Evolutionary conservation across 2,797 vertebrate genomes (phyloP), one percentile per base, ranked within the genome.

Genomic region (Euthynnus affinis): DNA sequence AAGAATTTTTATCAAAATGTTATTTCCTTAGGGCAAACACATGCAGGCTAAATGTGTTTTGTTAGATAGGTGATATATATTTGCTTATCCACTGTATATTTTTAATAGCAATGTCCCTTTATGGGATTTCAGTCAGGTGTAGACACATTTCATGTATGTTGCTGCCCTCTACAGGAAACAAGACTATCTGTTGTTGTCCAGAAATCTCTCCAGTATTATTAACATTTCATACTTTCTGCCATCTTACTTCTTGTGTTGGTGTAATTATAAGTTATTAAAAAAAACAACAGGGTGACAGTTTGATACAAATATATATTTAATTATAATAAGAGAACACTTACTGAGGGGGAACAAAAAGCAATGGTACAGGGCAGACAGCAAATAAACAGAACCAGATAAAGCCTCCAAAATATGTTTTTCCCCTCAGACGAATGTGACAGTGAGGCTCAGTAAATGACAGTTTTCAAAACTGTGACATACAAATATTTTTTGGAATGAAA

Each of bases 141-240:
- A 0, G 5, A n/a, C 32, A 56, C 51, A 56, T 71, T 80, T 58
- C 2, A 75, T 17, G 79, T 61, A 10, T 61, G 37, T 64, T 91
- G 84, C 87, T 88, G 88, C 91, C 89, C 86, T 88, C 92, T 90
- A 68, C 61, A 80, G 83, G 88, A 60, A 14, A n/a, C 1, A 66
- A 2, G 0, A n/a, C 5, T 7, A 59, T 29, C 27, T 23, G 6
- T 17, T 40, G 1, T 15, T 32, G 29, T 17, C 8, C 34, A 14
- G 3, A 37, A 3, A 29, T 22, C 5, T 27, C 2, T 27, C 6
- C n/a, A 9, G 1, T 10, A 53, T 61, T 2, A 44, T 53, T 1
- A 60, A 15, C 23, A 29, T 46, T 49, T 49, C 18, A 49, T 49
- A 20, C 18, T 49, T 80, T 57, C 32, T 59, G 3, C 34, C 13